A percentile compares a stretch with the other conserved stretches of the same genome.
These are phyloP conservation scores for Phylloscopus trochilus DNA, from an alignment of 2,113 vertebrate genomes.

Conservation along the genomic window DNA sequence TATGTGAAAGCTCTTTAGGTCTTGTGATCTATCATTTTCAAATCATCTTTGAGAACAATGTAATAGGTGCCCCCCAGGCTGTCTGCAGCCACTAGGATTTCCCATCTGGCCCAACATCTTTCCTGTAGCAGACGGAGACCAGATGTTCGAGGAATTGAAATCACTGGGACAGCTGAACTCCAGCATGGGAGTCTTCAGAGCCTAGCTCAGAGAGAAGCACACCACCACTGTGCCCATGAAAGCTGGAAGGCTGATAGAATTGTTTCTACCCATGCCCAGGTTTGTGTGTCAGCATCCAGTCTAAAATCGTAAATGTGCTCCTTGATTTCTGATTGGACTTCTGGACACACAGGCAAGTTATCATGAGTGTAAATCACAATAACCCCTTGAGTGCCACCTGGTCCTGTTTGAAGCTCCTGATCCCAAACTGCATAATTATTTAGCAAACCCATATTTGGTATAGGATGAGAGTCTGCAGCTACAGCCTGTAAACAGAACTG, in stretches of 20 bases:
- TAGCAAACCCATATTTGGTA: background rate
- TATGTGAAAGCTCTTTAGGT: background rate
- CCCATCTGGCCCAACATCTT: slow-evolving; percentile 34
- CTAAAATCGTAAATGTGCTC: background rate
- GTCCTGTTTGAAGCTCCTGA: background rate
- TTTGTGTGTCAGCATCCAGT: background rate
- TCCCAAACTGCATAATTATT: background rate
- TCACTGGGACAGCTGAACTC: background rate
- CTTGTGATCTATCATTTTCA: background rate
- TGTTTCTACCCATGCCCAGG: background rate
- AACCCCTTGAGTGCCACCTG: background rate
- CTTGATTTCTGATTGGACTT: background rate
- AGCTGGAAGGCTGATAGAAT: background rate
- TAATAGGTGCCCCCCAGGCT: background rate
- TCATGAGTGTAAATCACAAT: background rate
- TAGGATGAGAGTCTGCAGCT: background rate
- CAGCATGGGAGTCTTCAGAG: background rate
- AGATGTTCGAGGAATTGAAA: slow-evolving; percentile 39
- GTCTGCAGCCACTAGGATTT: background rate
- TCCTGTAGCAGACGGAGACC: background rate
- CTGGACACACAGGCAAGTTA: background rate
- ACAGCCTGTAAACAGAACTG: background rate
- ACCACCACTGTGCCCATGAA: background rate
- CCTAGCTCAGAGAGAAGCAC: background rate
- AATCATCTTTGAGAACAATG: background rate